A percentile compares a stretch with the other conserved stretches of the same genome.
Conservation (phyloP, 2,888 invertebrate species). For the Drosophila trichaetosa region DNA sequence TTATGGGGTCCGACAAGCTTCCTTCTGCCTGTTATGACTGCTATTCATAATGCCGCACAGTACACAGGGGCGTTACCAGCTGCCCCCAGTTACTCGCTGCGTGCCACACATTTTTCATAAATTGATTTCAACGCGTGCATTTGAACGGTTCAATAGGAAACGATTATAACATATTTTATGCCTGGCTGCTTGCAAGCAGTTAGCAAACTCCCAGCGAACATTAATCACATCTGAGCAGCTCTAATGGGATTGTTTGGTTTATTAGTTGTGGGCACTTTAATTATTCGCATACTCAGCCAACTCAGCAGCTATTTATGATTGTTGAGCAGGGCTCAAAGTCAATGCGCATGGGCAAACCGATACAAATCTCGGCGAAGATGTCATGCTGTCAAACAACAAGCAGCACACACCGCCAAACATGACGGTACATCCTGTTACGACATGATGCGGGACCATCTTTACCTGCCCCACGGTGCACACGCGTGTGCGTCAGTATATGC, state of each 20-base stretch:
- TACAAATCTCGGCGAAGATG: constrained; percentile 50
- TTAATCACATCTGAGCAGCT: neutral
- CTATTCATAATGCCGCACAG: neutral
- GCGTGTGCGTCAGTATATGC: constrained; percentile 5
- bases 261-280: constrained; percentile 31
- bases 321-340: constrained; percentile 30
- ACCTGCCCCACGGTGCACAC: constrained; percentile 25
- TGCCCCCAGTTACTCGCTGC: neutral
- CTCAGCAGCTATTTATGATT: constrained; percentile 48
- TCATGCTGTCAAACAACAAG: constrained; percentile 41
- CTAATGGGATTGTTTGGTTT: constrained; percentile 1
- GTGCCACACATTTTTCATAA: neutral
- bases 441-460: constrained; percentile 25
- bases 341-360: constrained; percentile 32
- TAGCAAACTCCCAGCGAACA: neutral
- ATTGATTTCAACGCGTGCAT: neutral
- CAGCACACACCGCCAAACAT: constrained; percentile 19
- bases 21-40: neutral
- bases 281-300: constrained; percentile 32
- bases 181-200: neutral
- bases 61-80: neutral
- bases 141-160: neutral
- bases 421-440: constrained; percentile 55
- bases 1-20: neutral
- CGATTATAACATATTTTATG: neutral